Conservation (phyloP, 92 coral and sea anemone species). For the Porites cylindrica region DNA sequence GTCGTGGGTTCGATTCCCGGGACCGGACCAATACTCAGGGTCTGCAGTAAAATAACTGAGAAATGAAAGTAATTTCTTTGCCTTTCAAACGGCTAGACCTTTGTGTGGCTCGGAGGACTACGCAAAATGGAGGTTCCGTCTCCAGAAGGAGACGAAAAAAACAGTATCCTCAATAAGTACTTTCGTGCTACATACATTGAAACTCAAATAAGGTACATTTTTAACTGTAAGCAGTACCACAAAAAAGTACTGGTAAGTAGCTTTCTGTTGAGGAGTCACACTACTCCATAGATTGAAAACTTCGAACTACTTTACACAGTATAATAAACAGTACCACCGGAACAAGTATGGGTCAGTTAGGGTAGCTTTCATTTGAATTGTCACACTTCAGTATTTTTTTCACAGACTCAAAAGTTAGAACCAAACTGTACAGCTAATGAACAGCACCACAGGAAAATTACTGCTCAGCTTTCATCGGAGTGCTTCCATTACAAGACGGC, state of each 20-base stretch:
- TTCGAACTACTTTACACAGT: not conserved
- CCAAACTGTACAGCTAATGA: not conserved
- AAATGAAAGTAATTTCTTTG: too few species aligned
- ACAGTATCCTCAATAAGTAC: too few species aligned
- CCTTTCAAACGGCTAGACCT: too few species aligned
- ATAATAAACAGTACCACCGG: not conserved
- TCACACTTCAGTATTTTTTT: not conserved
- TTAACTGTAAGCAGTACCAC: not conserved
- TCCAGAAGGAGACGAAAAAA: too few species aligned
- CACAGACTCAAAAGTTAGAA: not conserved
- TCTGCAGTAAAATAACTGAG: too few species aligned
- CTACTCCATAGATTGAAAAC: not conserved
- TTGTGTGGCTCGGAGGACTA: too few species aligned
- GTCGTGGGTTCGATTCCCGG: too few species aligned
- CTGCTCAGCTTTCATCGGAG: not conserved
- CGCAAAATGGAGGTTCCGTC: too few species aligned
- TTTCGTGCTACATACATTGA: too few species aligned
- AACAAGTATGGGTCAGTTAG: not conserved
- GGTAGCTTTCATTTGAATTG: not conserved
- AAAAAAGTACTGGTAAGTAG: too few species aligned
- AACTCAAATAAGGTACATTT: too few species aligned
- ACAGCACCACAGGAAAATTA: not conserved
- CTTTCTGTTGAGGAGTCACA: not conserved
- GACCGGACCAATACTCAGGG: too few species aligned
- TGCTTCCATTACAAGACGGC: not conserved